These are phyloP conservation scores for Spilosoma lubricipeda DNA, from an alignment of 2,888 invertebrate species.

Conservation along the genomic window DNA sequence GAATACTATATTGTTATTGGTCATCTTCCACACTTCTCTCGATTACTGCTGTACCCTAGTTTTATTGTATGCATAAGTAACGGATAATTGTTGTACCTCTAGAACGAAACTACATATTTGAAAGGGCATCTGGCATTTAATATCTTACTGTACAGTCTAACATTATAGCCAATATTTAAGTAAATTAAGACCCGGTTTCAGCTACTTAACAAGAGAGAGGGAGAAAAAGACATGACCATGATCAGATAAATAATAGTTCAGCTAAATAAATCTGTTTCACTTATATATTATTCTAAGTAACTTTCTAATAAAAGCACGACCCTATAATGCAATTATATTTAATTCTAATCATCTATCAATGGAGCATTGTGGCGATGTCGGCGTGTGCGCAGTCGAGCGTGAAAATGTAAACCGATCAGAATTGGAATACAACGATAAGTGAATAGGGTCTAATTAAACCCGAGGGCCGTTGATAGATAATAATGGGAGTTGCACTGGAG, in stretches of 20 bases:
- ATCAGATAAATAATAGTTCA: not conserved
- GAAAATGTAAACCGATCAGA: slow-evolving; percentile 75
- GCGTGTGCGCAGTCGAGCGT: slow-evolving; percentile 68
- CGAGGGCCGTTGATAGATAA: slow-evolving; percentile 71
- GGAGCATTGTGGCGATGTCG: slow-evolving; percentile 62
- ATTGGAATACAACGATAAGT: slow-evolving; percentile 77
- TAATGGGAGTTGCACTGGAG: slow-evolving; percentile 62
- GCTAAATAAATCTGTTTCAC: not conserved
- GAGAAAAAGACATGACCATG: not conserved
- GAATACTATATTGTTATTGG: not conserved
- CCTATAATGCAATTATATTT: slow-evolving; percentile 54
- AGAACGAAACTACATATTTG: not conserved
- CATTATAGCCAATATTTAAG: not conserved
- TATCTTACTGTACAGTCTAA: not conserved
- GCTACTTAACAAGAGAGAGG: not conserved
- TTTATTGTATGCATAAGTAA: not conserved
- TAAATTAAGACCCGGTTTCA: not conserved
- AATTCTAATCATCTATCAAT: slow-evolving; percentile 63
- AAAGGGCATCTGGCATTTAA: not conserved
- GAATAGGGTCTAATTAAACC: slow-evolving; percentile 81
- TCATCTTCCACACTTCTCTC: not conserved
- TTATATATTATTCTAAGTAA: slow-evolving; percentile 12
- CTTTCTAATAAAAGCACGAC: slow-evolving; percentile 24
- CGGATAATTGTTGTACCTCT: not conserved
- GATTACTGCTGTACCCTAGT: not conserved